Conservation (phyloP, 2,113 vertebrate species). For the Zonotrichia leucophrys region DNA sequence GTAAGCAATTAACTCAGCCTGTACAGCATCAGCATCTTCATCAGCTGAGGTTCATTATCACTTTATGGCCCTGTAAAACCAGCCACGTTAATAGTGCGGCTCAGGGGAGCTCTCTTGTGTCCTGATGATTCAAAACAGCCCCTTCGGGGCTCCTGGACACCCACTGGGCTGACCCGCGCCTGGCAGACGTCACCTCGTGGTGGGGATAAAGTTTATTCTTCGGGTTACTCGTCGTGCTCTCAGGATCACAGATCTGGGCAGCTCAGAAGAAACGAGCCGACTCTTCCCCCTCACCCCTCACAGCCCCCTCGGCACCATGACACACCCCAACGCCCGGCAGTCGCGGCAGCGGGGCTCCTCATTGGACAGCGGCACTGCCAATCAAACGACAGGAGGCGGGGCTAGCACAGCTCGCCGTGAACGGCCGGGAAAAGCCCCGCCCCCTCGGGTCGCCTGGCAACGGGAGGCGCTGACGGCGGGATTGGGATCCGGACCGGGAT, state of each 20-base stretch:
- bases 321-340: rapidly evolving
- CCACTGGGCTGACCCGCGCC: neutral
- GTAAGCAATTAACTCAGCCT: neutral
- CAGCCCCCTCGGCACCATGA: rapidly evolving
- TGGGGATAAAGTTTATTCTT: neutral
- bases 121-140: neutral
- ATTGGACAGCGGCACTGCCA: neutral
- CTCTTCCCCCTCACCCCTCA: rapidly evolving
- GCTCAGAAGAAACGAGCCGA: rapidly evolving
- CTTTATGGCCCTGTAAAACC: neutral
- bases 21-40: neutral
- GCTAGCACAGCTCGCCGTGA: rapidly evolving
- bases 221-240: too few species aligned
- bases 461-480: neutral
- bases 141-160: neutral
- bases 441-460: neutral
- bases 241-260: rapidly evolving
- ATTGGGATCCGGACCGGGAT: rapidly evolving
- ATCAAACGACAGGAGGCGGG: rapidly evolving
- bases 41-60: neutral
- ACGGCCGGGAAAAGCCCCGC: neutral
- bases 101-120: neutral
- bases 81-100: rapidly evolving
- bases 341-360: rapidly evolving
- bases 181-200: rapidly evolving